Evolutionary conservation across 1,140 invertebrate species (phyloP), one percentile per base, ranked within the genome.

Genomic region (Orussus abietinus): DNA sequence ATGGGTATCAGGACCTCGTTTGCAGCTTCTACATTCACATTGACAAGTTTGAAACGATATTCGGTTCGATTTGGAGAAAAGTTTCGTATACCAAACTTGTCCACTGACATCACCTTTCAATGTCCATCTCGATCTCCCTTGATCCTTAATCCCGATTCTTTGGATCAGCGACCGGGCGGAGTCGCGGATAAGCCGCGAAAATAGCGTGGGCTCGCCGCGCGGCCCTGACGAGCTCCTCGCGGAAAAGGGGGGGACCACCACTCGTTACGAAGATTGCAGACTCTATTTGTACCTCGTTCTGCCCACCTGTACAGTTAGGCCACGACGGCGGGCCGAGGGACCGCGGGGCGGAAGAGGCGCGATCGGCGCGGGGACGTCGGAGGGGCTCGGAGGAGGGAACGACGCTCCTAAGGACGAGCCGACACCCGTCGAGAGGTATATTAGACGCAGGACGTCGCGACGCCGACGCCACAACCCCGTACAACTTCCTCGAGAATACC

Each of bases 241-340:
- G 39, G 36, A 31, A 21, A 26, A 39, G 11, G 26, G 34, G 21
- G 40, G 40, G 26, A 31, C 36, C 38, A 43, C 49, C 59, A 61
- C 46, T 67, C 51, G 62, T 66, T 66, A 67, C 51, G 59, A 65
- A 64, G 57, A 67, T 67, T 67, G 62, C 51, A 65, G 57, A 46
- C 57, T 66, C 55, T 61, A 65, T 59, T 65, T 65, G 49, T 61
- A 49, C 44, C 50, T 47, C 42, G 38, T 54, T 40, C 45, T 49
- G 45, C 44, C 42, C 51, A 35, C 39, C 37, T 43, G 54, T 49
- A 64, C 60, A 66, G 67, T 67, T 67, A 60, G 58, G 47, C 42
- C 52, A 52, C 51, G 48, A 42, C 7, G 31, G 44, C 37, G 47
- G 36, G 45, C 31, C 37, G 38, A 32, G 31, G 35, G 40, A 39